Evolutionary conservation across 30 jellyfish, hydroid and myxozoan genomes (phyloP).

Genomic region (Hydractinia echinata): DNA sequence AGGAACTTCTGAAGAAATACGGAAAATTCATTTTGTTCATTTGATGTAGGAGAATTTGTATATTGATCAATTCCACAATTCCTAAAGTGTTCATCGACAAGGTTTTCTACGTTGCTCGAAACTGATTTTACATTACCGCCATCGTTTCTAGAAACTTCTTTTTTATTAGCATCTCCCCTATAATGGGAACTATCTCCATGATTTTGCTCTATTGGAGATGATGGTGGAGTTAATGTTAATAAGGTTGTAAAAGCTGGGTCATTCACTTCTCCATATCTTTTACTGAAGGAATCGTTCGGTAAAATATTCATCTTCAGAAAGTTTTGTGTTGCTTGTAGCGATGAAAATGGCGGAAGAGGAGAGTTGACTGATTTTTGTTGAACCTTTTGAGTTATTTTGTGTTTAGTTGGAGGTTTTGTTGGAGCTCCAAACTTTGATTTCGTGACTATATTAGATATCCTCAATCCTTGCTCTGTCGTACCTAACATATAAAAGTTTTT

Average conservation of each 20-base stretch:
- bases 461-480: conserved; percentile 13
- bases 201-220: conserved; percentile 18
- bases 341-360: conserved; percentile 33
- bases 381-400: background rate
- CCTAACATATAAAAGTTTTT: conserved; percentile 1
- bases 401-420: background rate
- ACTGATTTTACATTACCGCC: background rate
- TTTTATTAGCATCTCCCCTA: background rate
- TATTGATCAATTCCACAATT: conserved; percentile 46
- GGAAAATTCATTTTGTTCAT: background rate
- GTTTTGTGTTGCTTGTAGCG: conserved; percentile 18
- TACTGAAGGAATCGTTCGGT: conserved; percentile 29
- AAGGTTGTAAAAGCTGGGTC: conserved; percentile 11
- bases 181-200: background rate
- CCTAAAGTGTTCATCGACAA: conserved; percentile 50
- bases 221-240: conserved; percentile 36
- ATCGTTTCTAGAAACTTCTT: background rate
- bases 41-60: conserved; percentile 5
- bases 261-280: conserved; percentile 18
- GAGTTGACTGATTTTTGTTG: background rate
- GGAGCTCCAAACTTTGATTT: conserved; percentile 56
- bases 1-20: conserved; percentile 21
- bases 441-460: conserved; percentile 31
- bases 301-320: conserved; percentile 8
- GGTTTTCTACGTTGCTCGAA: background rate